phyloP scores from a whole-genome alignment of 2,797 vertebrate species.

The Pachyuromys duprasi region DNA sequence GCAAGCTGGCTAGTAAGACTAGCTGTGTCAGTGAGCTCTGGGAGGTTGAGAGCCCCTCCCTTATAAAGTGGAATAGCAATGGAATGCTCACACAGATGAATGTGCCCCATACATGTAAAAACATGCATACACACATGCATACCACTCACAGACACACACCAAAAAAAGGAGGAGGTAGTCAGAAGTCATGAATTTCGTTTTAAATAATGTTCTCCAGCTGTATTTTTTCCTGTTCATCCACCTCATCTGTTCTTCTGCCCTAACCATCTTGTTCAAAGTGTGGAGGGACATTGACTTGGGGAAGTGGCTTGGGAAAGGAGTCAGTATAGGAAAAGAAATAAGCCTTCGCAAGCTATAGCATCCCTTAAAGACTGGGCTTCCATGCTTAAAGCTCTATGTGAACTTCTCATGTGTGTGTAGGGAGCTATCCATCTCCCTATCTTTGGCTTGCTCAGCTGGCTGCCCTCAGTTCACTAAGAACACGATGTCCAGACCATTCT shows the following conservation, averaged over 20 bases:
- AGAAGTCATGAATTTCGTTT: not conserved
- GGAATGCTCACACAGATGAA: not conserved
- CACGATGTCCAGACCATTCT: not conserved
- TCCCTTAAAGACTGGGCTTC: not conserved
- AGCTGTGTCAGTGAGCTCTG: not conserved
- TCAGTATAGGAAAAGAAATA: constrained; percentile 13
- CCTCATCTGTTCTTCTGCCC: too few species aligned
- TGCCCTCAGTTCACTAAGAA: not conserved
- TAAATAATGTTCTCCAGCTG: not conserved
- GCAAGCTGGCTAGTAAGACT: not conserved
- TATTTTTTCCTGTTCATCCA: not conserved
- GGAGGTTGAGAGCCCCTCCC: not conserved
- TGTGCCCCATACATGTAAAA: not conserved
- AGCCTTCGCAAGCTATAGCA: not conserved
- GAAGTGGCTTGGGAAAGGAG: not conserved
- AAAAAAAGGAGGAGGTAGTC: not conserved
- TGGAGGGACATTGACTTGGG: not conserved
- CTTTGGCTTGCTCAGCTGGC: not conserved
- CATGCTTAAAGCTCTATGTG: not conserved
- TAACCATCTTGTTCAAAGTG: not conserved
- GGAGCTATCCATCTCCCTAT: not conserved
- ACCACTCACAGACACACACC: not conserved
- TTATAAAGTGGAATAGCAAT: not conserved
- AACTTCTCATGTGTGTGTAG: not conserved
- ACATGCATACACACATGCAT: not conserved